A percentile compares a stretch with the other conserved stretches of the same genome.
Evolutionary conservation across 2,888 invertebrate species (phyloP).

Genomic region (Sacculina carcini): DNA sequence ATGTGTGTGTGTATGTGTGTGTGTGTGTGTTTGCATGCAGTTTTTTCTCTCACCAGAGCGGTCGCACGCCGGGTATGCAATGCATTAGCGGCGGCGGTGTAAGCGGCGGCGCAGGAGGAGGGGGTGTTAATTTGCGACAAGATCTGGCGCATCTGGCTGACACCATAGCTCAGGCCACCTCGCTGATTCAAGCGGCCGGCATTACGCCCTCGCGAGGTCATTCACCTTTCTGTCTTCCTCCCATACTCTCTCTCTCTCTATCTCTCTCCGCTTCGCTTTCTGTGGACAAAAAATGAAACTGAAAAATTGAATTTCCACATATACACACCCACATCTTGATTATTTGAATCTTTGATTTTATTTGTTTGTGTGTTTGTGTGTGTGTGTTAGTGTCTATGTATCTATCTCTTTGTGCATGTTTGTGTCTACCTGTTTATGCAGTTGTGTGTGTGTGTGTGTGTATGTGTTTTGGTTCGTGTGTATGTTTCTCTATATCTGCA

Average conservation of each 20-base stretch:
- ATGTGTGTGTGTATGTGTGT: neutral
- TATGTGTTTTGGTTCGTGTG: no score
- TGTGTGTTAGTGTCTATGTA: no score
- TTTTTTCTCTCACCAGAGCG: constrained; percentile 6
- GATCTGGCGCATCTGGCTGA: constrained; percentile 40
- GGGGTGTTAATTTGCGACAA: constrained; percentile 18
- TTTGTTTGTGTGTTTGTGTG: no score
- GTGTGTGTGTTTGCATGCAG: constrained; percentile 7
- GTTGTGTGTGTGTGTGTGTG: no score
- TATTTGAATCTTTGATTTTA: no score
- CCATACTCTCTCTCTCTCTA: neutral
- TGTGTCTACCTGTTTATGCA: no score
- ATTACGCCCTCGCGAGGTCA: constrained; percentile 9
- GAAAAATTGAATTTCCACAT: no score
- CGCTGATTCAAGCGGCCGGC: constrained; percentile 37
- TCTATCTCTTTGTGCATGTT: no score
- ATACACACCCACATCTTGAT: no score
- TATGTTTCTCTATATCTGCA: no score
- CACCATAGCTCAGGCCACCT: constrained; percentile 49
- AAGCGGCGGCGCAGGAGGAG: constrained; percentile 5
- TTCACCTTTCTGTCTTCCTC: no score
- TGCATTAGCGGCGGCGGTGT: constrained; percentile 9
- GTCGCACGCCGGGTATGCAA: constrained; percentile 7
- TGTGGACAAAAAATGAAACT: no score
- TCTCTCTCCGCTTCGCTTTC: neutral